A percentile compares a stretch with the other conserved stretches of the same genome.
phyloP scores from a whole-genome alignment of 2,113 vertebrate genomes.

The Lynx canadensis region DNA sequence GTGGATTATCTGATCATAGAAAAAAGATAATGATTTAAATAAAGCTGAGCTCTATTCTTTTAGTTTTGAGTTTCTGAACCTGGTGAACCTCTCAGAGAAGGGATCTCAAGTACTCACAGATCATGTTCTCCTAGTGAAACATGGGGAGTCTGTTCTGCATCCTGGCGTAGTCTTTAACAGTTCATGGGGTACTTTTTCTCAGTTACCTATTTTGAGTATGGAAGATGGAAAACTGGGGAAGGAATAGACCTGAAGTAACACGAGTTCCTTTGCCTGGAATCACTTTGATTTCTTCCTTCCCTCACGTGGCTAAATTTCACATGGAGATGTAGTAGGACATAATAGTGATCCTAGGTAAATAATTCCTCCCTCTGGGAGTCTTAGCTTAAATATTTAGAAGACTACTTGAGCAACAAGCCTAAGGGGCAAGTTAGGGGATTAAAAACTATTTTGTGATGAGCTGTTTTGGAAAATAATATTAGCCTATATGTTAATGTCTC shows the following conservation, averaged over 20 bases:
- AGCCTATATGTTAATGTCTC: neutral
- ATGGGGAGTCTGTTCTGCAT: neutral
- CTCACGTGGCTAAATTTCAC: neutral
- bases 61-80: neutral
- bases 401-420: neutral
- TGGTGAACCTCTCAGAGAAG: neutral
- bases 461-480: conserved; percentile 36
- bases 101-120: neutral
- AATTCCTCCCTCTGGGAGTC: neutral
- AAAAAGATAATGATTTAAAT: neutral
- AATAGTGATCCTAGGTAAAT: neutral
- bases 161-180: neutral
- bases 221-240: neutral
- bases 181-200: neutral
- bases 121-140: neutral
- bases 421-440: neutral
- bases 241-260: neutral
- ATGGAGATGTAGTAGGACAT: neutral
- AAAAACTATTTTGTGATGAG: neutral
- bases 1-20: neutral
- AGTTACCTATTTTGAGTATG: neutral
- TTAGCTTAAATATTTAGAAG: conserved; percentile 27
- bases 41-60: neutral
- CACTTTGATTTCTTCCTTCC: neutral
- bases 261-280: neutral